Evolutionary conservation across 1,140 invertebrate species (phyloP), one percentile per base, ranked within the genome.

Genomic region (Tetramorium alpestre): DNA sequence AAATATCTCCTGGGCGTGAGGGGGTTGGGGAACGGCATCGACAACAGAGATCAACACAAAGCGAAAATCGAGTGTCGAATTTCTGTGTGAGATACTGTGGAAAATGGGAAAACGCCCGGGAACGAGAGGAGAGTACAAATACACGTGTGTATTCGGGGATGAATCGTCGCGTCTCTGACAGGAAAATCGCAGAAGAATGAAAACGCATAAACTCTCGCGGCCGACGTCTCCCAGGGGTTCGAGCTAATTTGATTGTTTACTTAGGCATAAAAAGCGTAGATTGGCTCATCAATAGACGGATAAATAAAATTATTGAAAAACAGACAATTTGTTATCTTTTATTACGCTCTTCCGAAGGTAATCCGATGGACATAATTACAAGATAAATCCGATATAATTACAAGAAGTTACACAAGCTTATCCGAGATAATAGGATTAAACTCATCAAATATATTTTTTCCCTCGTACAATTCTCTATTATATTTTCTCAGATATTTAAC

Each of bases 11-110:
- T 54, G 38, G 62, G 54, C 38, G 33, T 11, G 77, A 41, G 47
- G 10, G 77, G 10, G 3, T 3, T 13, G 41, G 28, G 25, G 13
- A 11, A 16, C 67, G 78, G 51, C 51, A 25, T 28, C n/a, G 2
- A 22, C 18, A 58, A 67, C 16, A 38, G n/a, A 65, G 67, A 72
- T 82, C 65, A 82, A 60, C 58, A 73, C 18, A 60, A 73, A 73
- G 54, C 41, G 18, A 33, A 84, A 58, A 60, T 75, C 54, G 80
- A 75, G 80, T 84, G 80, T 84, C 80, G 28, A 75, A 84, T 84
- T 84, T 75, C 80, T 51, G 13, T 16, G 69, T n/a, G 51, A 47
- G 78, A 41, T 58, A 84, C 72, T 25, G 28, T 56, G 28, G 56
- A 75, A 69, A 75, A 84, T 60, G 44, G 16, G 10, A 78, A 65